phyloP scores from a whole-genome alignment of 2,888 invertebrate species.

The Thysanoteuthis rhombus region DNA sequence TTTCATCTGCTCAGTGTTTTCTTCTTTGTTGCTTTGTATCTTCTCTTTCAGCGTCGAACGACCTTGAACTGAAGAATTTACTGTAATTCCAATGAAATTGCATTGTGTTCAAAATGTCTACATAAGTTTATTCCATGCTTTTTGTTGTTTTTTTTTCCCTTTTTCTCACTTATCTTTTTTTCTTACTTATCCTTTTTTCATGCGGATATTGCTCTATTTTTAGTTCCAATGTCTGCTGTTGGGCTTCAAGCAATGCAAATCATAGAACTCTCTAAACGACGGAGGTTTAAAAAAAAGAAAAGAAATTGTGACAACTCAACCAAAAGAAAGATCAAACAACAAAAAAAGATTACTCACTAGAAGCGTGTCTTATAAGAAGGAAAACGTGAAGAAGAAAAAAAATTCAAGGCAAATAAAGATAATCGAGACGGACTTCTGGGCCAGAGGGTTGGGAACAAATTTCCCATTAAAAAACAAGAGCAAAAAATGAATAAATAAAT shows the following conservation, averaged over 20 bases:
- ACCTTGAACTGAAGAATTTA: background rate
- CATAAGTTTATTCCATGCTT: background rate
- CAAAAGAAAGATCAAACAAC: background rate
- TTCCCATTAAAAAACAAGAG: background rate
- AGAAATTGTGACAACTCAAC: background rate
- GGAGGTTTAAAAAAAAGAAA: background rate
- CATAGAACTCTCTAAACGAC: background rate
- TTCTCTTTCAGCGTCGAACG: background rate
- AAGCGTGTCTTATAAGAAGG: background rate
- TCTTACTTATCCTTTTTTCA: background rate
- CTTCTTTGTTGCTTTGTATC: background rate
- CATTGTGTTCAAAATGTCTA: background rate
- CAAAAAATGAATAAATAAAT: too few relatives aligned
- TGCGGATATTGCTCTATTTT: background rate
- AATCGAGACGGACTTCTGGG: background rate
- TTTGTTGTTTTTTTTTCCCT: background rate
- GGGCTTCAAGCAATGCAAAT: background rate
- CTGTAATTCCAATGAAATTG: background rate
- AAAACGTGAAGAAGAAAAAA: background rate
- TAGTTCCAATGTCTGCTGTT: background rate
- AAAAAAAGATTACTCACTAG: background rate
- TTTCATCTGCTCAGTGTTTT: background rate
- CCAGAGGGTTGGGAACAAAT: background rate
- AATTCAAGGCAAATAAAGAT: background rate
- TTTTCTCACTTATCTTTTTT: background rate